Conservation (phyloP, 2,797 vertebrate genomes). For the Acanthurus tractus region DNA sequence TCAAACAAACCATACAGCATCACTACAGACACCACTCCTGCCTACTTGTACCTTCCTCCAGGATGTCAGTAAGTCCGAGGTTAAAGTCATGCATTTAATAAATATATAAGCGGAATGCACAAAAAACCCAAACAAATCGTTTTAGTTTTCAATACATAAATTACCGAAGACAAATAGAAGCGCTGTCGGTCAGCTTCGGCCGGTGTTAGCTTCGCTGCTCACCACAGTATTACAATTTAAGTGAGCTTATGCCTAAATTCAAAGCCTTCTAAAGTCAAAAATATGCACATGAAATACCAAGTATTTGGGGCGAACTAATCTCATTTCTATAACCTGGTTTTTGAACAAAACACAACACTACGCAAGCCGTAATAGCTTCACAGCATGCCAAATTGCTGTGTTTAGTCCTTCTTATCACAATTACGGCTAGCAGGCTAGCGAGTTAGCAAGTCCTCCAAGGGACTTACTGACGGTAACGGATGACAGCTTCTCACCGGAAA, state of each 20-base stretch:
- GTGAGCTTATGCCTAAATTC: not conserved
- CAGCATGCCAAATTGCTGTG: not conserved
- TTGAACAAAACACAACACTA: accelerated
- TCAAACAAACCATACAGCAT: not conserved
- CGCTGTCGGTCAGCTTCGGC: not conserved
- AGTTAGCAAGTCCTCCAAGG: slow-evolving; percentile 26
- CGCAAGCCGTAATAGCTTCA: accelerated
- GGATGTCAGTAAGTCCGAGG: accelerated
- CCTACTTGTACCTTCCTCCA: no score
- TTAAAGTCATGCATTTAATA: not conserved
- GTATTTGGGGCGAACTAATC: not conserved
- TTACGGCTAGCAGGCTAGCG: not conserved
- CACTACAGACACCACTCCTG: no score
- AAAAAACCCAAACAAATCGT: not conserved
- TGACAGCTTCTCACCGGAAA: slow-evolving; percentile 63
- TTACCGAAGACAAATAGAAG: not conserved
- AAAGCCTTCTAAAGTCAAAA: not conserved
- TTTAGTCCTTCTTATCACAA: not conserved
- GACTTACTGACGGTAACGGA: not conserved
- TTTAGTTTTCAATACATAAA: no score
- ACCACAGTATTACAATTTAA: not conserved
- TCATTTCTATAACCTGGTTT: accelerated
- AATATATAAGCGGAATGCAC: not conserved
- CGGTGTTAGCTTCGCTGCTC: slow-evolving; percentile 12
- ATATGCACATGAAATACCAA: not conserved